Evolutionary conservation across 2,113 vertebrate genomes (phyloP), one percentile per base, ranked within the genome.

Genomic region (Zosterops pallidus): DNA sequence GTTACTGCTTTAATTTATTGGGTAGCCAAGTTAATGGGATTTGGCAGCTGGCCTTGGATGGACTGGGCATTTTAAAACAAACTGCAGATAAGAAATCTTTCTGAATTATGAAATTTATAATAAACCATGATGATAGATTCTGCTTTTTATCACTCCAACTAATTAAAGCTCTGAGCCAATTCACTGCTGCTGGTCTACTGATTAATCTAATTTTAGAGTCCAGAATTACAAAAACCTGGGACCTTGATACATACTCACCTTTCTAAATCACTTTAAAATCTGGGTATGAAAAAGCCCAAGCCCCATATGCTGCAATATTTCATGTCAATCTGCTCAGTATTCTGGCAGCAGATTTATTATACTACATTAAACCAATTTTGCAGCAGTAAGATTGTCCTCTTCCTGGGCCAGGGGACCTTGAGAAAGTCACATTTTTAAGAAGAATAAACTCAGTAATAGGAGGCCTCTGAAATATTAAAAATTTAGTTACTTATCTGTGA

Each of bases 331-430:
- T 77, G 55, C 79, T 76, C 22, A 15, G 59, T 55, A 50, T 72
- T 90, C 63, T 91, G 82, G 75, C 90, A 96, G 84, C 46, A 91
- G 59, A 94, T 88, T 83, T 72, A 92, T 83, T 80, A 87, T 28
- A 22, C 91, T 70, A 59, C 49, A 92, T 84, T 82, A 90, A 95
- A 57, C 25, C 31, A 39, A 52, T 82, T 88, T 86, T 55, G 44
- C 57, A 83, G 68, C 67, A 39, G 19, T 33, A 67, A 50, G 50
- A 50, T 6, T 50, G 78, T 69, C 78, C 26, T 68, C 52, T 59
- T 75, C 72, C 69, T 81, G 62, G n/a, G 56, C 53, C 64, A 68
- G 42, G 23, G 35, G 42, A 90, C 92, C 68, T 93, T 90, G 62
- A 63, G 49, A 75, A 90, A 75, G 65, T 81, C 57, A 57, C 37